These are phyloP conservation scores for Ochlodes sylvanus DNA, from an alignment of 2,888 invertebrate species.

Conservation along the genomic window DNA sequence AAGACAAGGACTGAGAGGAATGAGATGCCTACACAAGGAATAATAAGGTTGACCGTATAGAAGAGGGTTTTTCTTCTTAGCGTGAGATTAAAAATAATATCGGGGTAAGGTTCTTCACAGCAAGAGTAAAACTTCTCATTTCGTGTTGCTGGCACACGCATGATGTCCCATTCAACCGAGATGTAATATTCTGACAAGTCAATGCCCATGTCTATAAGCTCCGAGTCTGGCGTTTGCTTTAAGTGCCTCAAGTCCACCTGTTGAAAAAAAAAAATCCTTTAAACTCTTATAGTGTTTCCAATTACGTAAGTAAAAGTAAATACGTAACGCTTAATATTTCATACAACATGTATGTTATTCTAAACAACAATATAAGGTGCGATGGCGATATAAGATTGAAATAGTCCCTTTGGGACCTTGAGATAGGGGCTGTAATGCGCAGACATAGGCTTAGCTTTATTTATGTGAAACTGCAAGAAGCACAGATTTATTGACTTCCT, in stretches of 20 bases:
- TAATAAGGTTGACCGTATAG: slow-evolving; percentile 98
- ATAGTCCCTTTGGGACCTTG: slow-evolving; percentile 64
- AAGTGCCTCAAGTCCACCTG: slow-evolving; percentile 96
- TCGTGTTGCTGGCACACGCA: slow-evolving; percentile 95
- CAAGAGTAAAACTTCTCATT: slow-evolving; percentile 98
- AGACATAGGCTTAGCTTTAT: slow-evolving; percentile 63
- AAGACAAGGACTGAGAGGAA: slow-evolving; percentile 98
- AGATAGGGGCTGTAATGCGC: slow-evolving; percentile 59
- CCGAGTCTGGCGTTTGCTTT: slow-evolving; percentile 94
- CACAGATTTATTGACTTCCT: slow-evolving; percentile 74
- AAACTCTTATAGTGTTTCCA: not conserved
- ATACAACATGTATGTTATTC: slow-evolving; percentile 14
- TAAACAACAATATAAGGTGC: slow-evolving; percentile 42
- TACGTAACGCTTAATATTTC: not conserved
- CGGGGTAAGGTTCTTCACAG: slow-evolving; percentile 98
- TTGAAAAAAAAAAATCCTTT: slow-evolving; percentile 46
- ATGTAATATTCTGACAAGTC: slow-evolving; percentile 97
- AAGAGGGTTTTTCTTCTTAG: slow-evolving; percentile 97
- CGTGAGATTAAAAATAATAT: slow-evolving; percentile 99
- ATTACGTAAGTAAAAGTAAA: not conserved
- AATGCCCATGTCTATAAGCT: slow-evolving; percentile 95
- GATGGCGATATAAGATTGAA: slow-evolving; percentile 54
- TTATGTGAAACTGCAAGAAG: slow-evolving; percentile 67
- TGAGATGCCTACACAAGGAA: slow-evolving; percentile 98
- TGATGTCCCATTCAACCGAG: slow-evolving; percentile 99